Base-by-base conservation (phyloP, 2,888 invertebrate species). In the Drosophila tripunctata region DNA sequence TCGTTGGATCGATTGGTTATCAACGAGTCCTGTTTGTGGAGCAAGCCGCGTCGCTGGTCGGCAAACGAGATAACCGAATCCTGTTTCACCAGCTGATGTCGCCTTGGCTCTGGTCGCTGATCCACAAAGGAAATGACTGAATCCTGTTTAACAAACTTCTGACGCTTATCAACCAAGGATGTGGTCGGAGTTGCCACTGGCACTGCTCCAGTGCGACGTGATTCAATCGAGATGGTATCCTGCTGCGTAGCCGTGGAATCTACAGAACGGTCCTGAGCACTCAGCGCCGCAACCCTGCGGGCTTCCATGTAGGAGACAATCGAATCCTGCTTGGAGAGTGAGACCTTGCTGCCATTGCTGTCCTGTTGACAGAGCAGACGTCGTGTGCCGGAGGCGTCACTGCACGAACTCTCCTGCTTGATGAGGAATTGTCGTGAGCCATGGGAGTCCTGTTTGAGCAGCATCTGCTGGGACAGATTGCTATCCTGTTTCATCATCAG, bases 1-100 rank as follows among this genome's bases (percentile, higher is more conserved):
- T 91, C 91, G 60, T 89, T 89, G 65, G 85, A 81, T n/a, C 91
- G 89, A 72, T 89, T 89, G 55, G 88, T 88, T 45, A 91, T 89
- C 48, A 91, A 86, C n/a, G 91, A 91, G 41, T 91, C 91, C 72
- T 91, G 91, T 56, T 91, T 91, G 58, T 89, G 89, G 30, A 85
- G 89, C 48, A 88, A 72, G 4, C 90, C 90, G n/a, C 91, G 88
- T 17, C 90, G 89, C 74, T 91, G 91, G 74, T 91, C 91, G 56
- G 91, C 91, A 75, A 92, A 91, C 14, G 91, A 91, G 71, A 92
- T 91, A 44, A 91, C 90, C 12, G 91, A 91, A 60, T 91, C 91
- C 75, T 91, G 91, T 62, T 91, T 91, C 7, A 91, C 91, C 68
- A 91, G 79, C 65, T 91, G 91, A 78, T 91, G 91, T 15, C 91